phyloP scores from a whole-genome alignment of 2,888 invertebrate genomes.

The Conops quadrifasciatus region DNA sequence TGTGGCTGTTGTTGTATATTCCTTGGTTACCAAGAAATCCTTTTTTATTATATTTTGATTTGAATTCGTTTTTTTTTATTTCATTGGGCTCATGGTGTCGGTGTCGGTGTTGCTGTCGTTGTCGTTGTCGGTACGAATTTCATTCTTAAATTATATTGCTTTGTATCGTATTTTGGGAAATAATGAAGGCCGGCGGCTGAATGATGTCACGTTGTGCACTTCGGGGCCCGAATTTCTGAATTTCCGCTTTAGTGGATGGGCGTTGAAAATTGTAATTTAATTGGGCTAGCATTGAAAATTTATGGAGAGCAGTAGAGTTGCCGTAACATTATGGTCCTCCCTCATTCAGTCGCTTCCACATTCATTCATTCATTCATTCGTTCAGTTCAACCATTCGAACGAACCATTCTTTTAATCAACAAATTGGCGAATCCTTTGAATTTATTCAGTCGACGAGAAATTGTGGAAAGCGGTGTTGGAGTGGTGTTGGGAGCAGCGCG shows the following conservation, averaged over 20 bases:
- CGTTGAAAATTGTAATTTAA: constrained; percentile 35
- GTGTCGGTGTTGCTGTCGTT: not conserved
- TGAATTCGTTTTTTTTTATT: constrained; percentile 17
- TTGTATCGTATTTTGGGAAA: constrained; percentile 14
- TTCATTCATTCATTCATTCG: not conserved
- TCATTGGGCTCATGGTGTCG: not conserved
- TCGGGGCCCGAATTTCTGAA: not conserved
- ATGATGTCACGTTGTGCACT: constrained; percentile 27
- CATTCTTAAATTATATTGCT: constrained; percentile 26
- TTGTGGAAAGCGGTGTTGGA: not conserved
- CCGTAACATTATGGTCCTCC: constrained; percentile 20
- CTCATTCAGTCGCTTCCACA: not conserved
- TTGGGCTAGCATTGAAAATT: constrained; percentile 31
- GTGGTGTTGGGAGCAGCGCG: not conserved
- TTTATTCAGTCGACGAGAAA: not conserved
- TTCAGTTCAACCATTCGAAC: not conserved
- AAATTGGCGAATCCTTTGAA: not conserved
- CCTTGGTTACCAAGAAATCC: constrained; percentile 23
- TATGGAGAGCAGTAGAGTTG: not conserved
- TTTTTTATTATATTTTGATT: constrained; percentile 36
- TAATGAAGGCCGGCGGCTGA: constrained; percentile 23
- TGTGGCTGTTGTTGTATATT: not conserved
- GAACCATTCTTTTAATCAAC: not conserved
- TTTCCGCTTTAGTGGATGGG: constrained; percentile 14
- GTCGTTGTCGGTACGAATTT: not conserved